Conservation (phyloP, 1,140 invertebrate species). For the Lethrus apterus region DNA sequence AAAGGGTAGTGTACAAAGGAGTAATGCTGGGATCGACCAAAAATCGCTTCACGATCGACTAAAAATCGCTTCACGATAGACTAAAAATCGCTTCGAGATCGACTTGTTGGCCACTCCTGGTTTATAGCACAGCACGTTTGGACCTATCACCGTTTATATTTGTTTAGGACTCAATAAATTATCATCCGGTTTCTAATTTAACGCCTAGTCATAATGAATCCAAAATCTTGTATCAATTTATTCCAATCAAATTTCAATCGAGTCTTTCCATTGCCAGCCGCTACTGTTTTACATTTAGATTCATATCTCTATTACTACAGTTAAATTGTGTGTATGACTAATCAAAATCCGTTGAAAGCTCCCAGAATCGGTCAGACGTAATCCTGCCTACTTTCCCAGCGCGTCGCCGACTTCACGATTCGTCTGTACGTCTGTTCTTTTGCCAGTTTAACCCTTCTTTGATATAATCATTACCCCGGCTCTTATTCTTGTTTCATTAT, state of each 20-base stretch:
- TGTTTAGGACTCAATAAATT: slow-evolving; percentile 18
- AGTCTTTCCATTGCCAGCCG: slow-evolving; percentile 21
- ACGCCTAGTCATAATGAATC: slow-evolving; percentile 34
- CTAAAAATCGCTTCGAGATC: too few relatives aligned
- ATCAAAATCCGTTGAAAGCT: slow-evolving; percentile 38
- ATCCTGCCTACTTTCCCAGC: neutral
- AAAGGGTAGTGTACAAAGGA: too few relatives aligned
- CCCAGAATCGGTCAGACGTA: slow-evolving; percentile 19
- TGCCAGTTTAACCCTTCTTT: slow-evolving; percentile 41
- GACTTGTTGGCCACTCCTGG: too few relatives aligned
- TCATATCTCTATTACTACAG: slow-evolving; percentile 36
- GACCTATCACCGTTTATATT: too few relatives aligned
- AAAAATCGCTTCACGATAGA: too few relatives aligned
- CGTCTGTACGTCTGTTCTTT: slow-evolving; percentile 16
- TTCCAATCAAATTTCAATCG: slow-evolving; percentile 34
- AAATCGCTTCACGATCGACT: too few relatives aligned
- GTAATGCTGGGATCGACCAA: too few relatives aligned
- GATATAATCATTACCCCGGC: slow-evolving; percentile 41
- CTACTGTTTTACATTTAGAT: slow-evolving; percentile 37
- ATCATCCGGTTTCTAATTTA: slow-evolving; percentile 21
- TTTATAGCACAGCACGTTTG: too few relatives aligned
- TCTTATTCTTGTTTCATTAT: slow-evolving; percentile 41
- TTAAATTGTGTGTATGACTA: slow-evolving; percentile 41
- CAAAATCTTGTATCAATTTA: slow-evolving; percentile 32
- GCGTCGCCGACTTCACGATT: slow-evolving; percentile 2